Evolutionary conservation across 2,888 invertebrate genomes (phyloP), one percentile per base, ranked within the genome.

Genomic region (Halictus ligatus): DNA sequence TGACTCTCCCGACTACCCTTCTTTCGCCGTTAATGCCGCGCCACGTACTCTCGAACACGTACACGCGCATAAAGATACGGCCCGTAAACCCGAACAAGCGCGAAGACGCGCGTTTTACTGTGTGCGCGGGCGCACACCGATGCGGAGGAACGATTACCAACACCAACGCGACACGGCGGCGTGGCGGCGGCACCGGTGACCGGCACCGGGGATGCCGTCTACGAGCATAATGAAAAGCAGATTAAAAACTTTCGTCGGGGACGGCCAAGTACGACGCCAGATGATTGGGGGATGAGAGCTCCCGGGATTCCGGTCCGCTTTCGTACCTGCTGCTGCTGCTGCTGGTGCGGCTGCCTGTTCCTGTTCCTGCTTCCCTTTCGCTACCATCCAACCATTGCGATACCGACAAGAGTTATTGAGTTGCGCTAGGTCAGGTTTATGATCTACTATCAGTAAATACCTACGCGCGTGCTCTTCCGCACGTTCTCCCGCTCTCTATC

Each of bases 1-100:
- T 64, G 67, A 21, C 60, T 77, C n/a, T n/a, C n/a, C 50, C 80
- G 64, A 21, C 60, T 50, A 46, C 78, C 72, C 79, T 69, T 84
- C 81, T 87, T 81, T 71, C 92, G 89, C 92, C 92, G 94, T 94
- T 94, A 95, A 95, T 94, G 94, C 94, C 92, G 91, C 91, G 90
- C 93, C 91, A 92, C 94, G 93, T 93, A 93, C 90, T 91, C 89
- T 90, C 92, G 89, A 91, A 91, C 90, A 88, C 89, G 90, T 90
- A 91, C 91, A 88, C 91, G 87, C 90, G 88, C 92, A 89, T 90
- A 92, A 91, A 91, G 92, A 92, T 92, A 91, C 91, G 90, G 91
- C 89, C 93, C 93, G 93, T 94, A 94, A 94, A 94, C 92, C 92
- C 92, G 90, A 88, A 91, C 92, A 90, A 88, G 87, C 90, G 85